Evolutionary conservation across 2,113 vertebrate genomes (phyloP).

Genomic region (Rhynchomys soricoides): DNA sequence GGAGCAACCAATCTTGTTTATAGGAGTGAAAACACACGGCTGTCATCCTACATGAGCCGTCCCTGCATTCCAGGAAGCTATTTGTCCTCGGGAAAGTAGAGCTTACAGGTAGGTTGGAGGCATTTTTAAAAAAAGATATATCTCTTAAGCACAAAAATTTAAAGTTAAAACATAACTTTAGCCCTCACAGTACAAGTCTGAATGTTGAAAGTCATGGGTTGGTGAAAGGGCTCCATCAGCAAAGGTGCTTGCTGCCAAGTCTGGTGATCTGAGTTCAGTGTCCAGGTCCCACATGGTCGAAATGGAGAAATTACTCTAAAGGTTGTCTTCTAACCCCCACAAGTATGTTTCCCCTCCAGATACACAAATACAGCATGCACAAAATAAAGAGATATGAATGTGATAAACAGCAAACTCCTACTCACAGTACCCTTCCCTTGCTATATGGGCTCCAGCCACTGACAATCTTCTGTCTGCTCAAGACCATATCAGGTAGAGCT

Average conservation of each 20-base stretch:
- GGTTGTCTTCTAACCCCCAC: no score
- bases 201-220: neutral
- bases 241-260: neutral
- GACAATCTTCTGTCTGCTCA: neutral
- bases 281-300: neutral
- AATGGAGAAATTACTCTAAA: neutral
- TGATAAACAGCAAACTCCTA: no score
- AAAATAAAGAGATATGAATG: neutral
- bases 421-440: neutral
- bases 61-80: neutral
- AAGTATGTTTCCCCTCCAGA: neutral
- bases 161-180: neutral
- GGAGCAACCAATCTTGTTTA: neutral
- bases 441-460: neutral
- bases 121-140: neutral
- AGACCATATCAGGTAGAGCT: neutral
- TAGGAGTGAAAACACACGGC: neutral
- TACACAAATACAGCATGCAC: neutral
- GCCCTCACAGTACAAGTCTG: neutral
- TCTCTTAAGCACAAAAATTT: neutral
- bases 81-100: neutral
- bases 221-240: neutral
- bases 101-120: neutral
- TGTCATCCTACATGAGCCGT: neutral
- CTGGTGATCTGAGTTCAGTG: no score